Conservation (phyloP, 2,888 invertebrate genomes). For the Anthophora plumipes region DNA sequence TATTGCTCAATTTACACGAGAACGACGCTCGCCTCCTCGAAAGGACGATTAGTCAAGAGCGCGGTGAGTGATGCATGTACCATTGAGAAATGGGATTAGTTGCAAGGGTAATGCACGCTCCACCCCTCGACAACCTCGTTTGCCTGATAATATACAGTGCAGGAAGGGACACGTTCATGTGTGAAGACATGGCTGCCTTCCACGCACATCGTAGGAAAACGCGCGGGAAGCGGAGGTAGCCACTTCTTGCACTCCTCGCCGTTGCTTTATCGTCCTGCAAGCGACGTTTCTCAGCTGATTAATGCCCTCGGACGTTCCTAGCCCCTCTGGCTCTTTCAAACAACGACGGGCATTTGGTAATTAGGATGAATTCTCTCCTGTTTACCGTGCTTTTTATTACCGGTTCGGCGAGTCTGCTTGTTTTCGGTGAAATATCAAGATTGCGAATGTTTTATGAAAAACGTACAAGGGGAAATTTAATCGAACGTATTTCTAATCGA, state of each 20-base stretch:
- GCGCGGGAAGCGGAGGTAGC: constrained; percentile 34
- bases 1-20: constrained; percentile 64
- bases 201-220: constrained; percentile 15
- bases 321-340: background rate
- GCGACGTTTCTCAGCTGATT: constrained; percentile 48
- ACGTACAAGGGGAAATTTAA: no score
- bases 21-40: constrained; percentile 48
- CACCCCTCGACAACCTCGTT: constrained; percentile 54
- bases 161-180: constrained; percentile 48
- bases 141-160: constrained; percentile 51
- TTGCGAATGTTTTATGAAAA: no score
- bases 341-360: constrained; percentile 9
- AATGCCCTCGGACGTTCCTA: constrained; percentile 29
- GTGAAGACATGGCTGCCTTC: background rate
- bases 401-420: no score
- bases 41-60: constrained; percentile 58
- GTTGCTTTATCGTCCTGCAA: constrained; percentile 44
- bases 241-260: constrained; percentile 40
- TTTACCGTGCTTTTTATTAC: background rate
- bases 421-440: no score
- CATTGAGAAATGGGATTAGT: constrained; percentile 67
- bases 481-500: background rate
- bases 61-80: constrained; percentile 62
- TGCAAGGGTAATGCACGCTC: constrained; percentile 59
- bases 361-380: constrained; percentile 31